Conservation (phyloP, 2,113 vertebrate species). For the Nothoprocta perdicaria region DNA sequence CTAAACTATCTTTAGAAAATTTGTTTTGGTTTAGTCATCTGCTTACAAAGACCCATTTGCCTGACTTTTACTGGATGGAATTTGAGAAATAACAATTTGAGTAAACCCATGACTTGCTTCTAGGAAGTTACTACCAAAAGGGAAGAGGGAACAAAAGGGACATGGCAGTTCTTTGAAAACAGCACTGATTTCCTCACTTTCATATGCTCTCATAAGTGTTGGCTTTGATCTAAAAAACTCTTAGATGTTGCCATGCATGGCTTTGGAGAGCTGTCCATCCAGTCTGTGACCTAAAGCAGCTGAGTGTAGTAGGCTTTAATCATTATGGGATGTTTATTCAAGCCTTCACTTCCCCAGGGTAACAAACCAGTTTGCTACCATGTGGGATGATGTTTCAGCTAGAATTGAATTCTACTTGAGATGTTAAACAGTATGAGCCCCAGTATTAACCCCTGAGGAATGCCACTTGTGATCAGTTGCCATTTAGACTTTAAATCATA, state of each 20-base stretch:
- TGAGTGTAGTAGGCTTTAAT: background rate
- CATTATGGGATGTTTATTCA: background rate
- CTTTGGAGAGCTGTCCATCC: background rate
- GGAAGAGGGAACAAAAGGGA: background rate
- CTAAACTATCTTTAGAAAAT: slow-evolving; percentile 32
- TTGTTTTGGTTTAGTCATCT: slow-evolving; percentile 41
- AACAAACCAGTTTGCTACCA: background rate
- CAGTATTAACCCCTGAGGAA: background rate
- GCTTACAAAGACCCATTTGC: slow-evolving; percentile 10
- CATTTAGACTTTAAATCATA: background rate
- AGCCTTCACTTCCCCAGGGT: background rate
- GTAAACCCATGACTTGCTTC: background rate
- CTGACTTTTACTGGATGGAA: background rate
- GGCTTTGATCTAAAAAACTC: slow-evolving; percentile 9
- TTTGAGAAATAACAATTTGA: slow-evolving; percentile 9
- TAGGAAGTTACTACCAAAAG: background rate
- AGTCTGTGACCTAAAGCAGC: background rate
- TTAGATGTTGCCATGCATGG: background rate
- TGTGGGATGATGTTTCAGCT: background rate
- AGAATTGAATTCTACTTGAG: background rate
- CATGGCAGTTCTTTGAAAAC: background rate
- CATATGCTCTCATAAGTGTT: background rate
- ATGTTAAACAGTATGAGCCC: too few species aligned
- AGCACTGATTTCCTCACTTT: background rate
- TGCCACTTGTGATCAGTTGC: background rate